A percentile compares a stretch with the other conserved stretches of the same genome.
phyloP scores from a whole-genome alignment of 2,888 invertebrate genomes.

The Eupithecia subumbrata region DNA sequence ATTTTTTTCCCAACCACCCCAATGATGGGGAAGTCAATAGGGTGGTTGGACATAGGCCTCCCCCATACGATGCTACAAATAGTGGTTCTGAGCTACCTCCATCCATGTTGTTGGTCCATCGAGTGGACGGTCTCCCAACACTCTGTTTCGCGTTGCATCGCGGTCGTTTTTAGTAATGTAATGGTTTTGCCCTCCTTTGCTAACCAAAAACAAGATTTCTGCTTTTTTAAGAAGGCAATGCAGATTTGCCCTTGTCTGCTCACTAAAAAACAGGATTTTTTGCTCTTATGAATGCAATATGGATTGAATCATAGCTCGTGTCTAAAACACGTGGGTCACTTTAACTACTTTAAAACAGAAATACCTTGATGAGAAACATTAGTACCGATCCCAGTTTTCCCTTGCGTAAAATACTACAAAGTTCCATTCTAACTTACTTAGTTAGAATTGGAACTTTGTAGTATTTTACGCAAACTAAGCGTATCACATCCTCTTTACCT shows the following conservation, averaged over 20 bases:
- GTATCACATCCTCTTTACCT: too few relatives aligned
- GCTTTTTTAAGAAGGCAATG: background rate
- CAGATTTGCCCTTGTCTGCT: background rate
- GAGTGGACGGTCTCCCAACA: too few relatives aligned
- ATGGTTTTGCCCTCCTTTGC: background rate
- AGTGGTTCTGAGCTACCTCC: too few relatives aligned
- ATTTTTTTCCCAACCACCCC: too few relatives aligned
- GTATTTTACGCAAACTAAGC: background rate
- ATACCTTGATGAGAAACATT: background rate
- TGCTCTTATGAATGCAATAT: background rate
- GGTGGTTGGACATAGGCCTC: background rate
- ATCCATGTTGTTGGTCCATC: too few relatives aligned
- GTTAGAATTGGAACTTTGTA: background rate
- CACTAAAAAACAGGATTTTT: background rate
- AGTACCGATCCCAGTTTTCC: background rate
- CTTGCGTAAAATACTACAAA: too few relatives aligned
- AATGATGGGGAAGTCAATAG: too few relatives aligned
- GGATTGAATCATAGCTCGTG: background rate
- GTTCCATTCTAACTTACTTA: too few relatives aligned
- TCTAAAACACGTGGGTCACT: too few relatives aligned
- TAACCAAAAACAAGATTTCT: background rate
- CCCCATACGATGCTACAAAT: background rate
- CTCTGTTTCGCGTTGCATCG: background rate
- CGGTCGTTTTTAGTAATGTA: background rate
- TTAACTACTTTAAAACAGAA: background rate